phyloP scores from a whole-genome alignment of 2,797 vertebrate species.

The Malurus splendens region DNA sequence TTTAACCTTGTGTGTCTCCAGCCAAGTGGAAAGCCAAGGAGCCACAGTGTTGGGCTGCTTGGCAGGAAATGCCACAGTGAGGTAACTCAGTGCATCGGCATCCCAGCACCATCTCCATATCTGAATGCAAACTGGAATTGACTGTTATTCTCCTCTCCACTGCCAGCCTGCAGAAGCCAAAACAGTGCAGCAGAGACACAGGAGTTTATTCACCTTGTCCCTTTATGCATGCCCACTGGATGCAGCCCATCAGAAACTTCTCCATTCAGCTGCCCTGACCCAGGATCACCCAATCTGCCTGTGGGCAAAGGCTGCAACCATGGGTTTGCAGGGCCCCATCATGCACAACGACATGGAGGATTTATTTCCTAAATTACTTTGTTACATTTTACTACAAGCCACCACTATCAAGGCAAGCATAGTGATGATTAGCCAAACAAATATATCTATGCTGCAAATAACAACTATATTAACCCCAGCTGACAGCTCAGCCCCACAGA shows the following conservation, averaged over 20 bases:
- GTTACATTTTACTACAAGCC: background rate
- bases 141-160: background rate
- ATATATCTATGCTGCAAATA: background rate
- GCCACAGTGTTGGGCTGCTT: background rate
- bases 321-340: fast-evolving
- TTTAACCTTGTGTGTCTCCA: background rate
- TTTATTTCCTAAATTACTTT: background rate
- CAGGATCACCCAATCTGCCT: background rate
- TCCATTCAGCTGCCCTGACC: fast-evolving
- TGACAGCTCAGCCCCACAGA: background rate
- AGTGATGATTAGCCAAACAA: background rate
- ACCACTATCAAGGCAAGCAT: background rate
- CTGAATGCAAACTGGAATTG: background rate
- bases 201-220: background rate
- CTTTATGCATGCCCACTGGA: background rate
- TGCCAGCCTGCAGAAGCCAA: background rate
- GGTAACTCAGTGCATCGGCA: background rate
- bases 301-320: background rate
- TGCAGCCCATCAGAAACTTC: background rate
- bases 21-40: background rate
- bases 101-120: background rate
- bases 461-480: background rate
- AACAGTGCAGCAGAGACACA: background rate
- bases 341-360: background rate
- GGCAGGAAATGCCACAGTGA: background rate